Base-by-base conservation (phyloP, 2,113 vertebrate species). In the Siphamia tubifer region DNA sequence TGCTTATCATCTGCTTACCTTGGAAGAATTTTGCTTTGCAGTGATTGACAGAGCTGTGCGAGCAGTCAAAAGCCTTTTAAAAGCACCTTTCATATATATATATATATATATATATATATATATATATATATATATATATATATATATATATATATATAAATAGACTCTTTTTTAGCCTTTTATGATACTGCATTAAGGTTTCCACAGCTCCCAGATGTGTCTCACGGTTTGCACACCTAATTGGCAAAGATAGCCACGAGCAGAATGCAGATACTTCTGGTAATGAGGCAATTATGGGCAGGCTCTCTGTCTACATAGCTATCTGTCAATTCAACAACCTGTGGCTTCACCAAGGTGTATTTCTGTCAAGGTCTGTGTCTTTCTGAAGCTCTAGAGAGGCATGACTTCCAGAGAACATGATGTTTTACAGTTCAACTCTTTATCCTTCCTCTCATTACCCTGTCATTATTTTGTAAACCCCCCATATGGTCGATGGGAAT, bases 291-390 rank as follows among this genome's bases (percentile, higher is more conserved):
- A 84, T 87, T 81, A 86, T 61, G 66, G 67, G 70, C 58, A 36
- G 84, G 9, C 53, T 74, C 53, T 68, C 79, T 38, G 42, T 82
- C 82, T 74, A 52, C 74, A 56, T 16, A 36, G 55, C 81, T 79
- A 83, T 86, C 81, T 85, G 74, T 78, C 79, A 80, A 60, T 77
- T 78, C 79, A 77, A 81, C 87, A 87, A 87, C 87, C 85, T 90
- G 88, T 90, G 66, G 88, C 83, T 79, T 66, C 65, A 35, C 44
- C 16, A 24, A 69, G 65, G 62, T 62, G 42, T 60, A 71, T 79
- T 64, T 38, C 58, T 57, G 67, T 68, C 68, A 8, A 57, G 58
- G 67, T 55, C 65, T 19, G 24, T 56, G 73, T 52, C 61, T 73
- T 56, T 44, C 40, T 23, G 1, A 47, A 47, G 54, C 58, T 16